These are phyloP conservation scores for Elysia crispata DNA, from an alignment of 2,888 invertebrate species.

Conservation along the genomic window DNA sequence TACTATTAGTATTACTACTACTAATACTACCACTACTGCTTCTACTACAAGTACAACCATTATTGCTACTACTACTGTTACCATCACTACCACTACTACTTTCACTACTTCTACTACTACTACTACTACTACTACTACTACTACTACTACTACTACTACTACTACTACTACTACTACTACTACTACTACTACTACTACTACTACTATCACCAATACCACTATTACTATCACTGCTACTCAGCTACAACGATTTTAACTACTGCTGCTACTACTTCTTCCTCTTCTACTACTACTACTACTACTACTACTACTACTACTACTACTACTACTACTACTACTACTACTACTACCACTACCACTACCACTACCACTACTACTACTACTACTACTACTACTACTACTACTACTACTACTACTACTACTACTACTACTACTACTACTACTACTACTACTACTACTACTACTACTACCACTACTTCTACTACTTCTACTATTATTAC, in stretches of 20 bases:
- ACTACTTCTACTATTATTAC: constrained; percentile 17
- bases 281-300: no score
- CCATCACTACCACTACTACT: no score
- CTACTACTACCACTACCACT: background rate
- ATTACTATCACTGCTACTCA: background rate
- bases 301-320: no score
- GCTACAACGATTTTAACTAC: background rate
- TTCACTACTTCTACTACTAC: no score
- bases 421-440: constrained; percentile 9
- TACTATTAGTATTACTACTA: no score
- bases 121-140: constrained; percentile 21
- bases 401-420: constrained; percentile 6
- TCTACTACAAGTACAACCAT: no score
- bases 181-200: constrained; percentile 10
- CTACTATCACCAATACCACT: no score
- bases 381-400: constrained; percentile 18
- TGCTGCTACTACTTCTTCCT: no score
- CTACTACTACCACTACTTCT: constrained; percentile 15
- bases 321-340: constrained; percentile 5
- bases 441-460: constrained; percentile 15
- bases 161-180: constrained; percentile 21
- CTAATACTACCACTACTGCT: no score
- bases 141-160: constrained; percentile 16
- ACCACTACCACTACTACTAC: constrained; percentile 18
- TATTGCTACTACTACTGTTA: no score